Evolutionary conservation across 2,113 vertebrate species (phyloP).

Genomic region (Ia io): DNA sequence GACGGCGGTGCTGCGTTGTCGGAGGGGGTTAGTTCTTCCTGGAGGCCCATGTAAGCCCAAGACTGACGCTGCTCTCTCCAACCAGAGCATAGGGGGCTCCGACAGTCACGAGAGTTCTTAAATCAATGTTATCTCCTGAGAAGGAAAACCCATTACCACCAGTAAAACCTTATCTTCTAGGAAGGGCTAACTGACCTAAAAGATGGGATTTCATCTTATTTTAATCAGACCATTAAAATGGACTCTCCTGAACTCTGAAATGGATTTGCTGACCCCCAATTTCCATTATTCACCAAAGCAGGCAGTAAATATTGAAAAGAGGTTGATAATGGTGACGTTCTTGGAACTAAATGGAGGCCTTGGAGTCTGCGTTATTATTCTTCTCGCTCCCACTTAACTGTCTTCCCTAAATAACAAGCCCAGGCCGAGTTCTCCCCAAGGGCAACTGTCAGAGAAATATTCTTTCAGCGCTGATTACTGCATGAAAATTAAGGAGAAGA

Average conservation of each 20-base stretch:
- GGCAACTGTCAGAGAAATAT: constrained; percentile 65
- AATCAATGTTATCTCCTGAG: not conserved
- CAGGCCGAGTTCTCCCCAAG: constrained; percentile 52
- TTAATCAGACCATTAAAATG: constrained; percentile 41
- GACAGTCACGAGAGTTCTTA: not conserved
- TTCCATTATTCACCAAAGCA: constrained; percentile 68
- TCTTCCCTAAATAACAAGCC: constrained; percentile 47
- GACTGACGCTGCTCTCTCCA: not conserved
- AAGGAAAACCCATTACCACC: not conserved
- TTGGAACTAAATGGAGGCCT: constrained; percentile 49
- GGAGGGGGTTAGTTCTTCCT: not conserved
- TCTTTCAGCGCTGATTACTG: constrained; percentile 64
- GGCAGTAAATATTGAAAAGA: constrained; percentile 58
- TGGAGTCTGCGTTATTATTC: constrained; percentile 44
- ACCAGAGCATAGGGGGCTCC: not conserved
- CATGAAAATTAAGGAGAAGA: constrained; percentile 62
- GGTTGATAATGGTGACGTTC: constrained; percentile 66
- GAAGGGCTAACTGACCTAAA: constrained; percentile 16
- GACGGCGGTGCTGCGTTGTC: accelerated
- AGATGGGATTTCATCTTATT: constrained; percentile 32
- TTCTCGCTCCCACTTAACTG: constrained; percentile 54
- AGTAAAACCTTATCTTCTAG: not conserved
- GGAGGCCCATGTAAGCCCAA: accelerated
- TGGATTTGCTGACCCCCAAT: constrained; percentile 52
- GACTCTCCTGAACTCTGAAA: constrained; percentile 16